A percentile compares a stretch with the other conserved stretches of the same genome.
phyloP scores from a whole-genome alignment of 1,140 invertebrate genomes.

The Drosophila repletoides region DNA sequence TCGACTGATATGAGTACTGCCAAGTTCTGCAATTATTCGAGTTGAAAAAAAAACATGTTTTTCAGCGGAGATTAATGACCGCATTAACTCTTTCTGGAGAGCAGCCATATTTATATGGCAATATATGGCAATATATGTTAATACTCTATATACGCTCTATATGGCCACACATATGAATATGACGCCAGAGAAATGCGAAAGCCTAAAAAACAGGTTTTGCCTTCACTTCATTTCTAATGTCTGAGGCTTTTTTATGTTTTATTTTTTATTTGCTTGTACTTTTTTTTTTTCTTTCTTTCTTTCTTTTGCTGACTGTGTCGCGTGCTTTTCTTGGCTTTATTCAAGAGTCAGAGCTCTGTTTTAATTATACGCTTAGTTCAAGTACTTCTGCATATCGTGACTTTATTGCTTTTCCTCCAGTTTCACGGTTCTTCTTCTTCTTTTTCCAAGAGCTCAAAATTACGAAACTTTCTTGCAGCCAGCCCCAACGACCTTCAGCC shows the following conservation, averaged over 20 bases:
- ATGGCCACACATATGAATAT: slow-evolving; percentile 18
- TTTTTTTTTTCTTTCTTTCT: neutral
- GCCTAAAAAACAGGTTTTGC: slow-evolving; percentile 28
- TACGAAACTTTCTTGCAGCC: slow-evolving; percentile 8
- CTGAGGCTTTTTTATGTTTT: slow-evolving; percentile 7
- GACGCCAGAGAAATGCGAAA: slow-evolving; percentile 35
- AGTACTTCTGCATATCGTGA: slow-evolving; percentile 3
- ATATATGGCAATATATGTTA: slow-evolving; percentile 8
- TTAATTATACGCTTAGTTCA: slow-evolving; percentile 19
- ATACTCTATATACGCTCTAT: no score
- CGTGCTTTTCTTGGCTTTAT: neutral
- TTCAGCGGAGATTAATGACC: slow-evolving; percentile 43
- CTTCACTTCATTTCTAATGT: slow-evolving; percentile 20
- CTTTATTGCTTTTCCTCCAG: neutral
- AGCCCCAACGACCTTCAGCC: no score
- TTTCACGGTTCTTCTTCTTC: neutral
- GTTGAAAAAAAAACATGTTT: slow-evolving; percentile 31
- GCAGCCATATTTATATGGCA: slow-evolving; percentile 8
- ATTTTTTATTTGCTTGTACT: neutral
- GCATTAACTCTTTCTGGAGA: slow-evolving; percentile 47
- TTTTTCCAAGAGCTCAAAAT: neutral
- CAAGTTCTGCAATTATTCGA: no score
- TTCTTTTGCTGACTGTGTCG: slow-evolving; percentile 6
- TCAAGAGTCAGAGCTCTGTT: neutral
- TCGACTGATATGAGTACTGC: no score